Conservation (phyloP, 2,797 vertebrate genomes). For the Megalops cyprinoides region DNA sequence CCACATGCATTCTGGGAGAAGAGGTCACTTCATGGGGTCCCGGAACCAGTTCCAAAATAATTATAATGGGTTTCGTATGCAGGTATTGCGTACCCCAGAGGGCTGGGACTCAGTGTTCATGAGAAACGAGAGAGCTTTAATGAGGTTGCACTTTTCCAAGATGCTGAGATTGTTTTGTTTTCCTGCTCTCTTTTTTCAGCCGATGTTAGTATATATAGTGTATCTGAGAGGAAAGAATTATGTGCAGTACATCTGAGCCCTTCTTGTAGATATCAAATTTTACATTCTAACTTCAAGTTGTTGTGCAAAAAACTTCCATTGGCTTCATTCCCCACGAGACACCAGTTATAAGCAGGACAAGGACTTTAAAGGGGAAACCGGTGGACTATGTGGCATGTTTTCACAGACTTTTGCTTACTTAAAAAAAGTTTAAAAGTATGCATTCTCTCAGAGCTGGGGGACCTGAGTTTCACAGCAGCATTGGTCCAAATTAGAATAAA, state of each 20-base stretch:
- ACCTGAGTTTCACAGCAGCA: background rate
- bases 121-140: conserved; percentile 68
- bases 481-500: background rate
- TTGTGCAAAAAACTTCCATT: background rate
- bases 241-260: background rate
- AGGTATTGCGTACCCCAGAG: conserved; percentile 64
- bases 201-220: conserved; percentile 7
- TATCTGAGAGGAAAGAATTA: background rate
- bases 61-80: conserved; percentile 74
- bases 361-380: background rate
- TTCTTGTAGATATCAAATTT: background rate
- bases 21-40: conserved; percentile 57
- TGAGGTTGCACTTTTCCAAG: conserved; percentile 55
- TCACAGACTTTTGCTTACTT: background rate
- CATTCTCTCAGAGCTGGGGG: background rate
- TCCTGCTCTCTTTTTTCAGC: conserved; percentile 29
- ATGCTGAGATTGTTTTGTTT: conserved; percentile 35
- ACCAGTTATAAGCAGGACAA: background rate
- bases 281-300: background rate
- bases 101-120: conserved; percentile 64
- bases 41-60: conserved; percentile 45
- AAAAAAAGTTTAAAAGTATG: background rate
- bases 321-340: too few species aligned
- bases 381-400: background rate
- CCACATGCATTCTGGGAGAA: conserved; percentile 66